Base-by-base conservation (phyloP, 2,797 vertebrate species). In the Margarornis squamiger region DNA sequence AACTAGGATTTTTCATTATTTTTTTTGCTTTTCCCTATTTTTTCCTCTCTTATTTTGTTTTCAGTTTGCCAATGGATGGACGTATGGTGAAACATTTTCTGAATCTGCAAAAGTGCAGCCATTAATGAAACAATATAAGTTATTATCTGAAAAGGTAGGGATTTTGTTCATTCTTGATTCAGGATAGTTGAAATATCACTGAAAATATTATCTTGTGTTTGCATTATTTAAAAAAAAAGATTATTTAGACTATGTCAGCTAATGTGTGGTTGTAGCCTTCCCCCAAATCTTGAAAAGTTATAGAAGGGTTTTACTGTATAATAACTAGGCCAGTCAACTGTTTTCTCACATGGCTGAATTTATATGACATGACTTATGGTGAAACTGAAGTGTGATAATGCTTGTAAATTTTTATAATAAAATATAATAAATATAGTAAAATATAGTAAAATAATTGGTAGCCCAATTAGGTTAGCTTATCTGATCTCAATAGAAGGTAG, bases 21-120 rank as follows among this genome's bases (percentile, higher is more conserved):
- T 68, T 74, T 68, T 92, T 81, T 76, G 1, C 7, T 26, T 32
- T 75, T 36, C 18, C 2, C 1, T 4, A 10, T 68, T 90, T 73
- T 75, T 61, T 38, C 17, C 6, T 80, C 30, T 30, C 20, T 32
- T 68, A 16, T 73, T 91, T 30, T 95, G 74, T 73, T 97, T 84
- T 87, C 94, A 99, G 99, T 99, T 99, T 97, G 98, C 98, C 34
- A 98, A 95, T 75, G 98, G 99, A 81, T 99, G 99, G 99, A 98
- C 98, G 10, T 98, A 99, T 65, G 99, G 99, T 73, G 99, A 99
- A 82, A 98, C 98, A 20, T 97, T 98, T 63, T 99, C 98, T 96
- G 99, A 99, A 58, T 98, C 98, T 57, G 98, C 98, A 87, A 99
- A 99, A 97, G 98, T 98, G 83, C 99, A 99, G 52, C 98, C 98